phyloP scores from a whole-genome alignment of 2,888 invertebrate species.

The Gerosis bhagava region DNA sequence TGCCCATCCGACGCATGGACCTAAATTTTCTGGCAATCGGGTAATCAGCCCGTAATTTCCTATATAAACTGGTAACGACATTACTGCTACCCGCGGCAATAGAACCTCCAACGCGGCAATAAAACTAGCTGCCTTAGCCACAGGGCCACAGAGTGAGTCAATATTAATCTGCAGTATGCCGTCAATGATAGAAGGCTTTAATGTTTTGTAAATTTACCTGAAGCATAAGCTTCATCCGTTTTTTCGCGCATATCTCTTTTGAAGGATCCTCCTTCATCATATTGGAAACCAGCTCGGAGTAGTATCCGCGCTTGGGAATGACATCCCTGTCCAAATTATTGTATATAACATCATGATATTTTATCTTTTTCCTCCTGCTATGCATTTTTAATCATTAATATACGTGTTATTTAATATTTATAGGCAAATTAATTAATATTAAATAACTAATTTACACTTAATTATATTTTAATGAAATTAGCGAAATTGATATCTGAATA shows the following conservation, averaged over 20 bases:
- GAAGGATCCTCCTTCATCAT: conserved; percentile 61
- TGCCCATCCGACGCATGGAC: too few species aligned
- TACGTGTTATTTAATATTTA: too few species aligned
- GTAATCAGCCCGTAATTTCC: too few species aligned
- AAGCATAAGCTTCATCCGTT: conserved; percentile 65
- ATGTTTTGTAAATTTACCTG: conserved; percentile 44
- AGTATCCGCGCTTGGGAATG: conserved; percentile 80
- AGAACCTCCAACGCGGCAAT: too few species aligned
- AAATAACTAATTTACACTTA: conserved; percentile 6
- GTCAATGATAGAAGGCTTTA: too few species aligned
- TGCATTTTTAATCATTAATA: conserved; percentile 56
- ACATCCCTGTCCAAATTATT: conserved; percentile 56
- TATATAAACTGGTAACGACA: too few species aligned
- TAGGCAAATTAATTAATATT: conserved; percentile 2
- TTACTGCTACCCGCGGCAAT: too few species aligned
- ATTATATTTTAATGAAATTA: neutral
- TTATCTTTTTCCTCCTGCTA: conserved; percentile 62
- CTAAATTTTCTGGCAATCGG: too few species aligned
- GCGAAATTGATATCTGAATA: neutral
- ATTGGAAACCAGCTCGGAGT: conserved; percentile 83
- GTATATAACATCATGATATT: conserved; percentile 64
- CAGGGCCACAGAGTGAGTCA: too few species aligned
- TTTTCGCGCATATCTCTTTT: conserved; percentile 60
- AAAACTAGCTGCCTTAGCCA: too few species aligned
- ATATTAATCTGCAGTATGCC: too few species aligned